Evolutionary conservation across 30 jellyfish, hydroid and myxozoan genomes (phyloP), one percentile per base, ranked within the genome.

Genomic region (Cassiopea andromeda): DNA sequence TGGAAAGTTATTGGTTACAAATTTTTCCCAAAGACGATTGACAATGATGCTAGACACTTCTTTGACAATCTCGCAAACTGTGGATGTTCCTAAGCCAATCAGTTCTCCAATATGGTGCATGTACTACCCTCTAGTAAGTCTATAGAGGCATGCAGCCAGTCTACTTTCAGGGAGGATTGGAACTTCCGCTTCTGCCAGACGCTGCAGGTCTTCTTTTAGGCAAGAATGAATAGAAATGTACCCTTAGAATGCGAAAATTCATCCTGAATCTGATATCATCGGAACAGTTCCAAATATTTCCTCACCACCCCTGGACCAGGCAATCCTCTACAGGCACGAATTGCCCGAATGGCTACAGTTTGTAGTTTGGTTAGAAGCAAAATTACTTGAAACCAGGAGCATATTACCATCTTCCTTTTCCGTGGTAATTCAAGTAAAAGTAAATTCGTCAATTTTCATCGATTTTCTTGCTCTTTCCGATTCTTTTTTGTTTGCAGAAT

Each of bases 101-200:
- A 79, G 58, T 49, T 79, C 46, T 13, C 48, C 1, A 46, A 79
- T 58, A 1, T 85, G 60, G 27, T 82, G 66, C 4, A 60, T 1
- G 58, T 58, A 82, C 50, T 82, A 85, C 7, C 90, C 90, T 83
- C 90, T 60, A 0, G 27, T 68, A 7, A 82, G 67, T 46, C 90
- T 60, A 83, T 82, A 82, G 67, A 82, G 90, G 68, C 90, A 58
- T 0, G 61, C 75, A 14, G 80, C 90, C 44, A 82, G 90, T 60
- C 90, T 8, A 1, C 1, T 45, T 64, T 64, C 90, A 2, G 85
- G 85, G 7, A 85, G 61, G 61, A 58, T 66, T 44, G 85, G 90
- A 16, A 58, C 85, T 67, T 82, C 90, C 1, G 76, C 46, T 14
- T 58, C 86, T 2, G 60, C 47, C 82, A 61, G 68, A 27, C 85